These are phyloP conservation scores for Pempheris klunzingeri DNA, from an alignment of 2,797 vertebrate genomes.

Conservation along the genomic window DNA sequence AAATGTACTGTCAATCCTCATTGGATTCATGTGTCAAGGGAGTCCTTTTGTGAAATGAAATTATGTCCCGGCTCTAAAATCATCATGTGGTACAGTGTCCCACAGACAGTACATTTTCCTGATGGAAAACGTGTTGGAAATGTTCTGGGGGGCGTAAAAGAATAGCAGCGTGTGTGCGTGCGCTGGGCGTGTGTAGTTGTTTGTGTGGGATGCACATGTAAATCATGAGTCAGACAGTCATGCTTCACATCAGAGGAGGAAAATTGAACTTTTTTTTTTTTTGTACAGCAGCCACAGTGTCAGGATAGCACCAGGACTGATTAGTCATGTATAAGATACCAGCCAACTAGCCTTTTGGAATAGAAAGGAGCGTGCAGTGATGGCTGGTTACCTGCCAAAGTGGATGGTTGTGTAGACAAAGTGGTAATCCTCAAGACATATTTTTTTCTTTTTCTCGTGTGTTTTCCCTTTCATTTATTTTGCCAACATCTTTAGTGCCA, in stretches of 20 bases:
- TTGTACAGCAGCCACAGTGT: conserved; percentile 53
- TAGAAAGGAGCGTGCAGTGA: conserved; percentile 47
- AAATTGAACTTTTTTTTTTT: conserved; percentile 51
- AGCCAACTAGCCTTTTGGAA: conserved; percentile 63
- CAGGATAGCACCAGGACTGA: conserved; percentile 65
- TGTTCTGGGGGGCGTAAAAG: conserved; percentile 63
- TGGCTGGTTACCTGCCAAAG: conserved; percentile 73
- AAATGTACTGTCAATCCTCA: conserved; percentile 77
- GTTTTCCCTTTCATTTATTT: conserved; percentile 71
- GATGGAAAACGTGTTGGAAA: conserved; percentile 60
- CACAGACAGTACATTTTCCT: conserved; percentile 60
- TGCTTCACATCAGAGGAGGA: conserved; percentile 57
- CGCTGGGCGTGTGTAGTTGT: conserved; percentile 27
- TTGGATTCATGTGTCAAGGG: conserved; percentile 71
- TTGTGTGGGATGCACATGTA: conserved; percentile 58
- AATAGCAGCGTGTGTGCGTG: conserved; percentile 20
- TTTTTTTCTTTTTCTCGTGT: conserved; percentile 47
- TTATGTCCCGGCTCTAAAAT: conserved; percentile 71
- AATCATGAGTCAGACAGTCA: conserved; percentile 65
- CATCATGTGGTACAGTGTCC: conserved; percentile 67
- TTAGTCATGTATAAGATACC: conserved; percentile 72
- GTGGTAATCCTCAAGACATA: conserved; percentile 75
- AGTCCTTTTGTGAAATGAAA: conserved; percentile 78
- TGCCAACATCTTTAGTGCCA: conserved; percentile 72
- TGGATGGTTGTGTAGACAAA: conserved; percentile 68